Evolutionary conservation across 2,113 vertebrate genomes (phyloP).

Genomic region (Entosphenus tridentatus): DNA sequence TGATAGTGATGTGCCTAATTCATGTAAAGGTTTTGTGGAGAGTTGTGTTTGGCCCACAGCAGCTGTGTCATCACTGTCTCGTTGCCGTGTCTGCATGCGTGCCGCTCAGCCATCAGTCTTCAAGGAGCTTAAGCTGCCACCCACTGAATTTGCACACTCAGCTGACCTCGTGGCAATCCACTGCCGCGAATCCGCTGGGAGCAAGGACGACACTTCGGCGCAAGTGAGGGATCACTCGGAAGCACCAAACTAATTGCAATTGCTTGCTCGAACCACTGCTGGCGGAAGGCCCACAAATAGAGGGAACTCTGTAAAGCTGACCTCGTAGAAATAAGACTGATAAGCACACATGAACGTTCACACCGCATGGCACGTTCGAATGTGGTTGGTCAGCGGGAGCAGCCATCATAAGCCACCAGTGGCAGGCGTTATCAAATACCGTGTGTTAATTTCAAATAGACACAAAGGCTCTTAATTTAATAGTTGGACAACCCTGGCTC

Average conservation of each 20-base stretch:
- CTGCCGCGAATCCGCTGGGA: conserved; percentile 19
- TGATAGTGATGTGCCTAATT: too few relatives aligned
- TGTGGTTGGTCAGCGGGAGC: too few relatives aligned
- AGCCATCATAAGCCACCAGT: too few relatives aligned
- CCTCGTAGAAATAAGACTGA: too few relatives aligned
- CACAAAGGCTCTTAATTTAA: too few relatives aligned
- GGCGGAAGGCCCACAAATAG: conserved; percentile 10
- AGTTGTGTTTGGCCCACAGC: not conserved
- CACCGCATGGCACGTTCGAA: too few relatives aligned
- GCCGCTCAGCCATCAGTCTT: conserved; percentile 45
- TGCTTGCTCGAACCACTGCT: conserved; percentile 8
- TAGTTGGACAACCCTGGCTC: too few relatives aligned
- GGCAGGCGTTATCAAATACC: too few relatives aligned
- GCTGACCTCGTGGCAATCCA: conserved; percentile 49
- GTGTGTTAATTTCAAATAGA: too few relatives aligned
- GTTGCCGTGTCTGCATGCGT: conserved; percentile 9
- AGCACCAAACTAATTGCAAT: not conserved
- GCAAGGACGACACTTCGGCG: conserved; percentile 25
- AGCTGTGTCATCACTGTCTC: not conserved
- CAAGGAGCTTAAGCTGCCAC: conserved; percentile 68
- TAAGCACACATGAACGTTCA: too few relatives aligned
- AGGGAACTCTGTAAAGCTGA: too few relatives aligned
- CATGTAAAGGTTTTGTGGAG: not conserved
- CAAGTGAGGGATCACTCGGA: conserved; percentile 23
- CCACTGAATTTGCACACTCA: conserved; percentile 35